These are phyloP conservation scores for Sebastes melanostomus DNA, from an alignment of 2,797 vertebrate species.

Conservation along the genomic window DNA sequence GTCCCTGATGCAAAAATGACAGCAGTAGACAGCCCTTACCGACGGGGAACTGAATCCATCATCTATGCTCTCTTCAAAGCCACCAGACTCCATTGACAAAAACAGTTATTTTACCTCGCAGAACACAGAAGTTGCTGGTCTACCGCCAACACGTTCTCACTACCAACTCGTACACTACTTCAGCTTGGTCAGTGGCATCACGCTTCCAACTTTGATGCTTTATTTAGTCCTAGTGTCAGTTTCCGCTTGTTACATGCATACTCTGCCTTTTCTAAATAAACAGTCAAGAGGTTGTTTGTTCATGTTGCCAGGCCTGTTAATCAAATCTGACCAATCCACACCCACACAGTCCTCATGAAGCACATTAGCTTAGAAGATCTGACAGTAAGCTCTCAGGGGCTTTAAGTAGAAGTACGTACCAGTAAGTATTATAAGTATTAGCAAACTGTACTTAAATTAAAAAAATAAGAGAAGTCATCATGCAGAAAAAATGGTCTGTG, in stretches of 20 bases:
- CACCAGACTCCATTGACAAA: background rate
- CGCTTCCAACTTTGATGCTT: background rate
- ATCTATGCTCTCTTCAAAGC: background rate
- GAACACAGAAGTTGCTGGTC: background rate
- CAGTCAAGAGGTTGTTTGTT: background rate
- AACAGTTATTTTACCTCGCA: background rate
- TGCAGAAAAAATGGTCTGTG: too few species aligned
- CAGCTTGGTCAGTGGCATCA: background rate
- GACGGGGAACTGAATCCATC: background rate
- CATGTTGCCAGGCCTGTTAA: background rate
- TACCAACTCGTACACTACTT: background rate
- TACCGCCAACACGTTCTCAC: too few species aligned
- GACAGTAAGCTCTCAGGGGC: background rate
- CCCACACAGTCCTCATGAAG: background rate
- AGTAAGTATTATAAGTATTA: background rate
- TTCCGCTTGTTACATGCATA: background rate
- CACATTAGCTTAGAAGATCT: background rate
- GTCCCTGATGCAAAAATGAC: slow-evolving; percentile 3
- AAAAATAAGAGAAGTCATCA: background rate
- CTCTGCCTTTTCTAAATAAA: background rate
- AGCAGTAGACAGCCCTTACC: background rate
- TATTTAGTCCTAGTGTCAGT: background rate
- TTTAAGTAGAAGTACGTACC: background rate
- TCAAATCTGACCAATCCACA: background rate
- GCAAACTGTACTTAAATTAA: background rate